Evolutionary conservation across 1,140 invertebrate species (phyloP).

Genomic region (Drosophila pseudoobscura): DNA sequence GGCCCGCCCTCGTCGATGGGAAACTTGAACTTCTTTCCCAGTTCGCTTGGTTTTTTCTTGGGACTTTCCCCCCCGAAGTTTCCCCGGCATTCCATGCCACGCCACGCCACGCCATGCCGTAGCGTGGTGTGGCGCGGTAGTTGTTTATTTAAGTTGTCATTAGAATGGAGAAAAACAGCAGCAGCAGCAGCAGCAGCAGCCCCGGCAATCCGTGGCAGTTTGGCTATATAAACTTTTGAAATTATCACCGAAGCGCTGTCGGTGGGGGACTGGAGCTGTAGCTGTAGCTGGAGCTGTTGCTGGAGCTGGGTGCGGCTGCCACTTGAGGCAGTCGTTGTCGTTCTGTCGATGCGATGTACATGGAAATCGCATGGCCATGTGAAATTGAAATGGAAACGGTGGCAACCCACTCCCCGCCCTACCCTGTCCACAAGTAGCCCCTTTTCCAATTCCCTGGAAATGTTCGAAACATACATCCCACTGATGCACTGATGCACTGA

Average conservation of each 20-base stretch:
- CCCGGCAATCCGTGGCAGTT: conserved; percentile 44
- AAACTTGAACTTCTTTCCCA: conserved; percentile 60
- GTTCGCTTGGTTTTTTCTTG: conserved; percentile 11
- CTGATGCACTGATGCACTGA: conserved; percentile 15
- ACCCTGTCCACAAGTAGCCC: conserved; percentile 6
- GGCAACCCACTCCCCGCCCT: conserved; percentile 6
- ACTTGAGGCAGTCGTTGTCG: conserved; percentile 59
- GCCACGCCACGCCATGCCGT: no score
- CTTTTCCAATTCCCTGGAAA: conserved; percentile 57
- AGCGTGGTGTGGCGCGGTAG: conserved; percentile 27
- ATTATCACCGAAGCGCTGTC: conserved; percentile 71
- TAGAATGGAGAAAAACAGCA: conserved; percentile 63
- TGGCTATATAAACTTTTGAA: conserved; percentile 77
- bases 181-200: conserved; percentile 46
- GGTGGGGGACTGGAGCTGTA: background rate
- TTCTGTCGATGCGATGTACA: conserved; percentile 50
- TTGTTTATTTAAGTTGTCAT: conserved; percentile 82
- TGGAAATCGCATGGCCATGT: conserved; percentile 77
- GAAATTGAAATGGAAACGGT: conserved; percentile 62
- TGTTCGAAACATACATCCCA: conserved; percentile 46
- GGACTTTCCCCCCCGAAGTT: conserved; percentile 35
- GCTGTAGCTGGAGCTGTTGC: background rate
- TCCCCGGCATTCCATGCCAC: conserved; percentile 29
- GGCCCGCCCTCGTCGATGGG: conserved; percentile 56
- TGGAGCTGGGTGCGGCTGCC: conserved; percentile 48